Evolutionary conservation across 1,140 invertebrate genomes (phyloP), one percentile per base, ranked within the genome.

Genomic region (Leptinotarsa undecemlineata): DNA sequence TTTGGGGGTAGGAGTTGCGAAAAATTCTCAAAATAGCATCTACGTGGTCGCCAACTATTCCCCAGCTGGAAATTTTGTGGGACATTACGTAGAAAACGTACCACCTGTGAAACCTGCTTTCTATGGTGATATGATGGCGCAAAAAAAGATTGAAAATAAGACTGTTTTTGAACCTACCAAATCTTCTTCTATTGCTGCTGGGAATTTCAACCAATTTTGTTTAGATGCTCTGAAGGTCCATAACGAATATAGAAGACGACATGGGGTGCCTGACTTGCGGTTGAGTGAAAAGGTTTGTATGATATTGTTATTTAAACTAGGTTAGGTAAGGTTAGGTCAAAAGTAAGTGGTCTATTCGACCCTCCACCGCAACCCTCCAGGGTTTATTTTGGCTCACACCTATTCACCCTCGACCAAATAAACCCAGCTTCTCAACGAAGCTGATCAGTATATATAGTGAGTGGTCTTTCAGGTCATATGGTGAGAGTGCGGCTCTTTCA

Each of bases 41-140:
- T 92, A 93, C 78, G 92, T 96, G 0, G 95, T 97, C 0, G 93
- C 92, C 21, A 94, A 96, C 85, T 97, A 97, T 83, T 90, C 89
- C 81, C 95, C 95, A 0, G 90, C 94, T 4, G 96, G 96, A 1
- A 97, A 97, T 84, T 91, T 94, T 74, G 86, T 95, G 3, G 94
- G 93, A 11, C 89, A 90, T 79, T 97, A 94, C 82, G 85, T 88
- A 2, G 89, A 89, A 21, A 96, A 96, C 84, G 94, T 96, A 5
- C 88, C 88, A 20, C 87, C 89, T 47, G n/a, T 77, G 14, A 79
- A 77, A 60, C 78, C 78, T 26, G 20, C 51, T 48, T 76, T 70
- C 60, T 79, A 69, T 64, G 42, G 66, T n/a, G 62, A 62, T 2
- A 26, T 84, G 51, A 48, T 72, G 63, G 68, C 74, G 51, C 33